Conservation (phyloP, 2,113 vertebrate genomes). For the Trematocara marginatum region DNA sequence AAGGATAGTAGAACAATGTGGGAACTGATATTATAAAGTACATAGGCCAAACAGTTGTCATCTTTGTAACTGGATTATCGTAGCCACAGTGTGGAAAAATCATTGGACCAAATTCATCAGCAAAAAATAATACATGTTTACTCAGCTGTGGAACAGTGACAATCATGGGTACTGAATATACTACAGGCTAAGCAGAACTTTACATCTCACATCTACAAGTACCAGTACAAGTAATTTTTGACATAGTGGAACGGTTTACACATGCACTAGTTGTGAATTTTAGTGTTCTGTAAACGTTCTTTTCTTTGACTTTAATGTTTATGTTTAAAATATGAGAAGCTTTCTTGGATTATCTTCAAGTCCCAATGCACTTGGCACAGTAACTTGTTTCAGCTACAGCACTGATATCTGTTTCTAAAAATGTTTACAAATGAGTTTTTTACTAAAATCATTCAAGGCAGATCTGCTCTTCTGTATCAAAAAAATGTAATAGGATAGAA, state of each 20-base stretch:
- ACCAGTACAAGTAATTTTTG: not conserved
- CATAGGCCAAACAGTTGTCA: not conserved
- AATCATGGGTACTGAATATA: not conserved
- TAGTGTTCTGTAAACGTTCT: not conserved
- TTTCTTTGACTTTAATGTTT: not conserved
- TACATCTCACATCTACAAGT: not conserved
- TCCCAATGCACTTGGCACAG: not conserved
- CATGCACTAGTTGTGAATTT: not conserved
- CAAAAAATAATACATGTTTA: not conserved
- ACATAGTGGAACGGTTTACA: not conserved
- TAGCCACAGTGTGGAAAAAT: not conserved
- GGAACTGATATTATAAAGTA: not conserved
- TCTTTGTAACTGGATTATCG: not conserved
- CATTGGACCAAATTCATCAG: not conserved
- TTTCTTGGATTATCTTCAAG: not conserved
- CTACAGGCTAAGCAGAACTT: not conserved
- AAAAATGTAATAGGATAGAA: conserved; percentile 7
- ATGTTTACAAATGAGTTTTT: not conserved
- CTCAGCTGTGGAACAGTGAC: not conserved
- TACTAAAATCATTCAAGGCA: not conserved
- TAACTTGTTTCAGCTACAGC: not conserved
- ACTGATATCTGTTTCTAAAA: not conserved
- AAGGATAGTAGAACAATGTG: not conserved
- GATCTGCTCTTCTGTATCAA: not conserved
- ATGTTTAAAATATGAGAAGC: not conserved